Base-by-base conservation (phyloP, 1,140 invertebrate species). In the Drosophila repleta region DNA sequence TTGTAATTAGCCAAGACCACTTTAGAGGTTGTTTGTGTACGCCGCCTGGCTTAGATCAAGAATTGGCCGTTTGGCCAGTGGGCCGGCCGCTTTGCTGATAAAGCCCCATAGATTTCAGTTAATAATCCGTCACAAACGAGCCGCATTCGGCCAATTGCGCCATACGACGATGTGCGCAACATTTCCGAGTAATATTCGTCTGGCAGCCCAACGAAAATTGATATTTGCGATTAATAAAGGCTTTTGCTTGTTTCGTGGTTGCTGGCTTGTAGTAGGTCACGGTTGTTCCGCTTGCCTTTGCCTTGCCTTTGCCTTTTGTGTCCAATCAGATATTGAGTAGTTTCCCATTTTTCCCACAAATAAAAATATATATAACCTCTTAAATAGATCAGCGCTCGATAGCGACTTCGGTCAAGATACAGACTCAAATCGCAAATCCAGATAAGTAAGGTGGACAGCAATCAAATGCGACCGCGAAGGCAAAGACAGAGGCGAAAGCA, bases 101-200 rank as follows among this genome's bases (percentile, higher is more conserved):
- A 82, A 69, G 58, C 73, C 67, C 46, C 46, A 5, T 60, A 56
- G 64, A 60, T 64, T 76, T 64, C 21, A 10, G 48, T 74, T 64
- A 62, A 39, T 55, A 69, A 61, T 63, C 48, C 58, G 69, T 20
- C 48, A 77, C 66, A 81, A 84, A 87, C 35, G 72, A 41, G 41
- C 81, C 81, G 81, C 82, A 29, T 39, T 71, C 79, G 81, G 43
- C 69, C 66, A 87, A 87, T 87, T 82, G 81, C 78, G 80, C 78
- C 81, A 81, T 72, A 70, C 43, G 26, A 20, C 41, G 45, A 71
- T 76, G 56, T 67, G 48, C 63, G 51, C 39, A 21, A 66, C 48
- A 46, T 58, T 61, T 65, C 65, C 26, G 46, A 6, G 17, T 72
- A 58, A 53, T 63, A 62, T 37, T 7, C 3, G 18, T 13, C 32